Percentiles rank a stretch among this genome's conserved stretches.
Conservation (phyloP, 1,140 invertebrate species). For the Tenebrio molitor region DNA sequence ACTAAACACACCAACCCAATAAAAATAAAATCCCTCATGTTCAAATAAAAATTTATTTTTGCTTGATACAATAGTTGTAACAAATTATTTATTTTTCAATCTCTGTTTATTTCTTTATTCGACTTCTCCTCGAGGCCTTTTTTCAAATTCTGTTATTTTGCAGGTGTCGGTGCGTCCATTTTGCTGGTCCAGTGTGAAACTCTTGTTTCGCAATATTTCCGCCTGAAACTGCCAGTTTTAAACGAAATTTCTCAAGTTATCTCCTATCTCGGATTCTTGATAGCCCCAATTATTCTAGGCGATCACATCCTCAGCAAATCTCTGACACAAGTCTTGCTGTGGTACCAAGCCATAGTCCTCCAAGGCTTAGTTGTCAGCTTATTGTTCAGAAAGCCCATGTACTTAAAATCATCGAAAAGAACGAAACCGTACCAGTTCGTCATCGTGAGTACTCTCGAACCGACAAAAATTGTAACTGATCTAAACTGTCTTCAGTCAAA, state of each 20-base stretch:
- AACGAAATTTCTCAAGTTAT: slow-evolving; percentile 54
- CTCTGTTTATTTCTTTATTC: no score
- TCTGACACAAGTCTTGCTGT: slow-evolving; percentile 58
- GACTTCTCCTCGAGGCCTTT: no score
- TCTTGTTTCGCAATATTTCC: slow-evolving; percentile 63
- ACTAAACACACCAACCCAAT: no score
- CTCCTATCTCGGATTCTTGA: slow-evolving; percentile 57
- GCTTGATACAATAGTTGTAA: no score
- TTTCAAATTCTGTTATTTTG: slow-evolving; percentile 49
- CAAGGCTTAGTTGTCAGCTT: slow-evolving; percentile 59
- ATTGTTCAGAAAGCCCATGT: slow-evolving; percentile 61
- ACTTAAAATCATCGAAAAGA: slow-evolving; percentile 58
- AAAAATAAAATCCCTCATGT: no score
- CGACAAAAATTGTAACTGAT: not conserved
- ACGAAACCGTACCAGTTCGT: slow-evolving; percentile 56
- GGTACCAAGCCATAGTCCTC: slow-evolving; percentile 63
- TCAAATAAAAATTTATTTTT: no score
- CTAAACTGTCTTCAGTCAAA: slow-evolving; percentile 48
- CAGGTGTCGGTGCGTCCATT: slow-evolving; percentile 62
- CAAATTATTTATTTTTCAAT: no score
- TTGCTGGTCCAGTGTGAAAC: slow-evolving; percentile 61
- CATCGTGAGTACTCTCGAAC: slow-evolving; percentile 50
- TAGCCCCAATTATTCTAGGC: slow-evolving; percentile 57
- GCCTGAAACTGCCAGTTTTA: slow-evolving; percentile 58
- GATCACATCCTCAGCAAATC: slow-evolving; percentile 55